These are phyloP conservation scores for Blennius ocellaris DNA, from an alignment of 2,113 vertebrate species.

Conservation along the genomic window DNA sequence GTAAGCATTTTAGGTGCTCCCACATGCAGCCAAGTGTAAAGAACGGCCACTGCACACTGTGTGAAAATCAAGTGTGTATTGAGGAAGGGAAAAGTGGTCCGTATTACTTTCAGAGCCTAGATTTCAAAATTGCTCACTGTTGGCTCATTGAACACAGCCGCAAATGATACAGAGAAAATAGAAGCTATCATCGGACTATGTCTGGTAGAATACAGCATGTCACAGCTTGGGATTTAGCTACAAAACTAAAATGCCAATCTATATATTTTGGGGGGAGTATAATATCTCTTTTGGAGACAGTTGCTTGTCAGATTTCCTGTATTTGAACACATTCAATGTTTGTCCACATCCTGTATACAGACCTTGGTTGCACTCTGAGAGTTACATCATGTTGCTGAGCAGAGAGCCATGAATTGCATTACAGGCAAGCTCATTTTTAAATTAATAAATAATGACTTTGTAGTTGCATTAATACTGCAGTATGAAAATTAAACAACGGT, in stretches of 20 bases:
- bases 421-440: not conserved
- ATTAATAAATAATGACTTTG: slow-evolving; percentile 3
- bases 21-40: not conserved
- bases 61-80: slow-evolving; percentile 14
- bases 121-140: slow-evolving; percentile 47
- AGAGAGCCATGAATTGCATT: not conserved
- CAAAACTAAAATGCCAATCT: slow-evolving; percentile 8
- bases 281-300: not conserved
- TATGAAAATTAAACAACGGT: slow-evolving; percentile 8
- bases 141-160: slow-evolving; percentile 25
- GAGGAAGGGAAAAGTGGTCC: slow-evolving; percentile 39
- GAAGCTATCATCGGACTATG: slow-evolving; percentile 24
- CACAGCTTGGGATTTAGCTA: slow-evolving; percentile 15
- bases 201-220: slow-evolving; percentile 44
- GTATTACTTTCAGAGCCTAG: slow-evolving; percentile 19
- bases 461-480: not conserved
- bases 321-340: not conserved
- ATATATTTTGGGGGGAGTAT: not conserved
- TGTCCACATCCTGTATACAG: slow-evolving; percentile 3
- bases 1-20: not conserved
- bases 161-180: slow-evolving; percentile 42
- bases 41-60: not conserved
- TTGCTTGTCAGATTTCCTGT: not conserved
- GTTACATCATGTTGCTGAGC: not conserved
- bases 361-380: not conserved